phyloP scores from a whole-genome alignment of 64 coral and sea anemone genomes.

The Platygyra sinensis region DNA sequence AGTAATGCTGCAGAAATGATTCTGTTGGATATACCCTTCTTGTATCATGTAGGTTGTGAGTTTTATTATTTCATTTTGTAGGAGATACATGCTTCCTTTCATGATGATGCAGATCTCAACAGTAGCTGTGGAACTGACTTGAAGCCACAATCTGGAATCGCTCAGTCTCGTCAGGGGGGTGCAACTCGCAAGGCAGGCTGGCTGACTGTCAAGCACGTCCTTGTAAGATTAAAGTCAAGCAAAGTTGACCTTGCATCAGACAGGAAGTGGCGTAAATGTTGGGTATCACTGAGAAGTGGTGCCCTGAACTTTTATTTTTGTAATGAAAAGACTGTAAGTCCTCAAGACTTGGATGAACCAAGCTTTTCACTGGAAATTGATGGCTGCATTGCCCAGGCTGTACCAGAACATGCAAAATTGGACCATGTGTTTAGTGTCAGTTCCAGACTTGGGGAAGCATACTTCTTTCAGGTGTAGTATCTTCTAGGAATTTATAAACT shows the following conservation, averaged over 20 bases:
- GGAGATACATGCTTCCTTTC: constrained; percentile 68
- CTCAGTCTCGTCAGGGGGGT: constrained; percentile 85
- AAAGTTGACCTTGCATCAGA: constrained; percentile 90
- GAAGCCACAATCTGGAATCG: constrained; percentile 86
- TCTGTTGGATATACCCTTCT: background rate
- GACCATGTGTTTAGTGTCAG: constrained; percentile 98
- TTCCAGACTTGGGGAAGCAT: constrained; percentile 93
- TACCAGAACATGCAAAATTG: constrained; percentile 96
- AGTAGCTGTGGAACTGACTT: constrained; percentile 83
- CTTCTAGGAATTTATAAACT: too few species aligned
- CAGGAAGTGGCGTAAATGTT: constrained; percentile 96
- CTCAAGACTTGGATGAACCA: constrained; percentile 87
- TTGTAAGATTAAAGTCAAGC: constrained; percentile 76
- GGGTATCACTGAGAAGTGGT: constrained; percentile 85
- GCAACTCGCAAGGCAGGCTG: constrained; percentile 91
- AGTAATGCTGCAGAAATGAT: background rate
- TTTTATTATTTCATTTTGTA: background rate
- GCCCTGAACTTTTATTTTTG: constrained; percentile 92
- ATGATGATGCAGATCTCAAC: constrained; percentile 66
- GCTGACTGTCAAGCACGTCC: constrained; percentile 84
- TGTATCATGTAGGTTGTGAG: background rate
- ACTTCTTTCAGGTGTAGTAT: constrained; percentile 81
- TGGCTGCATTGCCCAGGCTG: constrained; percentile 91
- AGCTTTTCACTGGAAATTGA: constrained; percentile 81
- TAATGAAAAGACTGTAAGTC: constrained; percentile 94